phyloP scores from a whole-genome alignment of 2,113 vertebrate species.

The Sebastes fasciatus region DNA sequence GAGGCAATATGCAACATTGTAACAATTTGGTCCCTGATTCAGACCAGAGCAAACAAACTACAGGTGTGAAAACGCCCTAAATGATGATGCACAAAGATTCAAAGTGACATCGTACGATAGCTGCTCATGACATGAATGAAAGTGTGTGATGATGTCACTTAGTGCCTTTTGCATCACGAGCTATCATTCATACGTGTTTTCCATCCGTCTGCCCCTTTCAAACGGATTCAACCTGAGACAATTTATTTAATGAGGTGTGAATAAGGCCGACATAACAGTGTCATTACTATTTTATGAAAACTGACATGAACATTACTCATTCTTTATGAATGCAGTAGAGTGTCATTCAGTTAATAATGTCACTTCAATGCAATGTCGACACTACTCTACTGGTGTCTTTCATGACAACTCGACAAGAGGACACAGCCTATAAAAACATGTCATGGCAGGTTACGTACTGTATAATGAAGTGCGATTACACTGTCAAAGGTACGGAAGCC shows the following conservation, averaged over 20 bases:
- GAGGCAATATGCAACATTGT: too few species aligned
- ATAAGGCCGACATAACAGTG: neutral
- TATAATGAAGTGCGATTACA: neutral
- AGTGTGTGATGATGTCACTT: conserved; percentile 21
- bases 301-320: neutral
- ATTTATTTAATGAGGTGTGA: conserved; percentile 28
- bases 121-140: conserved; percentile 5
- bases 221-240: conserved; percentile 4
- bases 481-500: neutral
- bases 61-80: too few species aligned
- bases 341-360: conserved; percentile 5
- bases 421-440: neutral
- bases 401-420: neutral
- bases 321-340: conserved; percentile 12
- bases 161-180: neutral
- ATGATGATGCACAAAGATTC: neutral
- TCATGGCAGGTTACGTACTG: neutral
- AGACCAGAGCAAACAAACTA: too few species aligned
- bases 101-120: conserved; percentile 11
- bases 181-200: neutral
- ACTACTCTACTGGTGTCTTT: neutral
- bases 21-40: too few species aligned
- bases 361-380: neutral
- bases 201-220: neutral
- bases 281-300: conserved; percentile 25